Evolutionary conservation across 2,888 invertebrate genomes (phyloP), one percentile per base, ranked within the genome.

Genomic region (Chrysomela aeneicollis): DNA sequence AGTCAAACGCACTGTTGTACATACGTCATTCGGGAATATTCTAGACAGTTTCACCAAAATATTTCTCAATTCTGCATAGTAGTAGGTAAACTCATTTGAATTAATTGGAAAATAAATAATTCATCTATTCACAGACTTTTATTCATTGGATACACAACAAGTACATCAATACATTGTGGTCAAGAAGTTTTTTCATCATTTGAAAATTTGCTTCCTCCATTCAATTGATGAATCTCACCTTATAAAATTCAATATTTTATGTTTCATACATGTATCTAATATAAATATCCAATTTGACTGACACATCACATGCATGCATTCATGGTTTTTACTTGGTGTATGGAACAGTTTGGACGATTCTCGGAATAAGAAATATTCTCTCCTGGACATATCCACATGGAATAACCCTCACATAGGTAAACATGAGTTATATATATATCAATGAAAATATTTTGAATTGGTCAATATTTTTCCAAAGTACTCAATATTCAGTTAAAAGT

Each of bases 261-360:
- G 61, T 61, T 68, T 62, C 64, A 63, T 68, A 61, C 61, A 68
- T 35, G 57, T 59, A 10, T 35, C 32, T 65, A 49, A 63, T 60
- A 63, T 57, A 59, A 37, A 59, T 54, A 59, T 53, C 46, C 22
- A 59, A 47, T 47, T 57, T 54, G 46, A 37, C 52, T 59, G 52
- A 60, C 52, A 66, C 35, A n/a, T n/a, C n/a, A 59, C 51, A 61
- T 66, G 59, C 42, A 42, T 42, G n/a, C 42, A 42, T 10, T 35
- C 42, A 42, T 12, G 8, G 8, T 42, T 42, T 10, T 42, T 52
- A 26, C 37, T 61, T 55, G 61, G 50, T 54, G 55, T 47, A 61
- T 42, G 54, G 58, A 51, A 58, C 63, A 67, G 53, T 63, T 63
- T 65, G 68, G 65, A 68, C 65, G 65, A 68, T 68, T 68, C 59